Base-by-base conservation (phyloP, 2,888 invertebrate species). In the Ashinkailepas kermadecensis region DNA sequence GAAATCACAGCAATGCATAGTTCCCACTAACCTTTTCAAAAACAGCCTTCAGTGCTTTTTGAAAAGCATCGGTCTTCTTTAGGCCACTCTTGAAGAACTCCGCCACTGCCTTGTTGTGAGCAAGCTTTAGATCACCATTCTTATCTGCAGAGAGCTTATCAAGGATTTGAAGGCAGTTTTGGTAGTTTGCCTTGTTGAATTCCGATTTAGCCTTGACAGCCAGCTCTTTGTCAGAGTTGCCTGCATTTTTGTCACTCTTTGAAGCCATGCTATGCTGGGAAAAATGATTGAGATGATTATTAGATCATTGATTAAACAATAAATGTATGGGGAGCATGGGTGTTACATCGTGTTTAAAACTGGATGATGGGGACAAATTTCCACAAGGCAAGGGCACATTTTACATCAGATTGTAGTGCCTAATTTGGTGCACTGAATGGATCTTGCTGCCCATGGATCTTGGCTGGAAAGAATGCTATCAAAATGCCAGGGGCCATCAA, bases 101-200 rank as follows among this genome's bases (percentile, higher is more conserved):
- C 0, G 92, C 92, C 0, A 97, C 92, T 57, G 93, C 92, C 88
- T 93, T 93, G 86, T 97, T 97, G 86, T 95, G 95, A 78, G 91
- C 89, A 3, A 95, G 83, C 82, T 83, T 82, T 8, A 78, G 57
- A 13, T 58, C 67, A 25, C 23, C n/a, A 70, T 57, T 57, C 18
- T 23, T 85, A 23, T 84, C 84, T 86, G 74, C 54, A 56, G 92
- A 92, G 83, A 95, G 87, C 86, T 93, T 92, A 83, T 89, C 91
- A 84, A 95, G 88, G 9, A 90, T 86, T 84, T 90, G 89, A 18
- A 92, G 86, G 81, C 93, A 91, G 15, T 89, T 87, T 23, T 88
- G 85, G 86, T 91, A 93, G 84, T 92, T 91, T 84, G 91, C 91
- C 85, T 90, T 91, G 70, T 90, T 88, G 87, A 91, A 93, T 85